Evolutionary conservation across 1,140 invertebrate species (phyloP).

Genomic region (Ericerus pela): DNA sequence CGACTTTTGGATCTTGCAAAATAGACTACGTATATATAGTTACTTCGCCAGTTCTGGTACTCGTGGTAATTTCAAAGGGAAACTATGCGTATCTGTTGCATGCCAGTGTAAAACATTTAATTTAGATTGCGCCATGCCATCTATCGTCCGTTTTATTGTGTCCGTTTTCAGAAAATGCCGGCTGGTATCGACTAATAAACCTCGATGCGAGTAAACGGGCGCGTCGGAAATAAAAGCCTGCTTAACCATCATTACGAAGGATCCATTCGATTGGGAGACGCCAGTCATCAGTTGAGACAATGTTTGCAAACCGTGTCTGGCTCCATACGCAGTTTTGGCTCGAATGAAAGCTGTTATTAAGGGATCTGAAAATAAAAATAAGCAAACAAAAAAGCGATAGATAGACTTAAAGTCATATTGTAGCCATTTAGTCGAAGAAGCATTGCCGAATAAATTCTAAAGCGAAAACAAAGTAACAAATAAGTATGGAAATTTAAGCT

Average conservation of each 20-base stretch:
- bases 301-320: constrained; percentile 59
- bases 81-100: constrained; percentile 66
- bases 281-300: constrained; percentile 44
- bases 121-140: constrained; percentile 62
- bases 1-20: background rate
- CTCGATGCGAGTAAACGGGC: constrained; percentile 39
- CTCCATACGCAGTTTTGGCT: constrained; percentile 52
- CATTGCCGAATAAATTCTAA: too few species aligned
- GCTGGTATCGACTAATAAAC: constrained; percentile 58
- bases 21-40: constrained; percentile 10
- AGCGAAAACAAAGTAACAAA: too few species aligned
- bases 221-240: constrained; percentile 29
- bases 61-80: constrained; percentile 51
- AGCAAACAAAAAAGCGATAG: too few species aligned
- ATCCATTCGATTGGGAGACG: constrained; percentile 20
- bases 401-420: too few species aligned
- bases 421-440: too few species aligned
- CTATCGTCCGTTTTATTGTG: constrained; percentile 52
- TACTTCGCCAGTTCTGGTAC: constrained; percentile 52
- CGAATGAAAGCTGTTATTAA: too few species aligned
- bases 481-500: too few species aligned
- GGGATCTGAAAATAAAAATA: too few species aligned
- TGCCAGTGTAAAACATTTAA: constrained; percentile 79
- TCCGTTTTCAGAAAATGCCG: constrained; percentile 55
- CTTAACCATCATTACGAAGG: constrained; percentile 29